Percentiles rank a stretch among this genome's conserved stretches.
phyloP scores from a whole-genome alignment of 2,888 invertebrate genomes.

The Keiferia lycopersicella region DNA sequence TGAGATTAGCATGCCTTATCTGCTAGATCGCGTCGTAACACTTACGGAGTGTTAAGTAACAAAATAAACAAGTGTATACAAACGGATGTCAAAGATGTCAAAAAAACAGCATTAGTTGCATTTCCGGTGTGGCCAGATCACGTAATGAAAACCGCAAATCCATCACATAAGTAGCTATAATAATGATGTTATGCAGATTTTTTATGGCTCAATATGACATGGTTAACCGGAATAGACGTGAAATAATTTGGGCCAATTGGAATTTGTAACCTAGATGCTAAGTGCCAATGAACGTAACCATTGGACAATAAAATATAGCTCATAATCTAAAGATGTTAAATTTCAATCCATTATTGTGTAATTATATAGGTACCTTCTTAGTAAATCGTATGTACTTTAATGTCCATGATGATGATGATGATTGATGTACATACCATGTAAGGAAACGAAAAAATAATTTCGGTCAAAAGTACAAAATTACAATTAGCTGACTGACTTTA shows the following conservation, averaged over 20 bases:
- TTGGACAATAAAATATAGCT: too few relatives aligned
- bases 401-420: too few relatives aligned
- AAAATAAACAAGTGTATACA: not conserved
- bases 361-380: too few relatives aligned
- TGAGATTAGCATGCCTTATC: slow-evolving; percentile 1
- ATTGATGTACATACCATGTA: too few relatives aligned
- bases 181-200: not conserved
- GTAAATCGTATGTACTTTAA: too few relatives aligned
- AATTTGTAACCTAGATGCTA: not conserved
- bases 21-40: slow-evolving; percentile 12
- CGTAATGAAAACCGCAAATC: slow-evolving; percentile 12
- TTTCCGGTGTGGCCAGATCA: slow-evolving; percentile 11
- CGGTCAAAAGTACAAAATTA: too few relatives aligned
- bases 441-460: too few relatives aligned
- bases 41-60: slow-evolving; percentile 3
- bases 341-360: too few relatives aligned
- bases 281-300: too few relatives aligned
- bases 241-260: not conserved
- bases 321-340: too few relatives aligned
- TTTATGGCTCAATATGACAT: not conserved
- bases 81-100: slow-evolving; percentile 3
- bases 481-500: too few relatives aligned
- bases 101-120: not conserved
- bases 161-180: not conserved
- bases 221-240: not conserved